Evolutionary conservation across 2,888 invertebrate species (phyloP).

Genomic region (Sinopyrophorus schimmeli): DNA sequence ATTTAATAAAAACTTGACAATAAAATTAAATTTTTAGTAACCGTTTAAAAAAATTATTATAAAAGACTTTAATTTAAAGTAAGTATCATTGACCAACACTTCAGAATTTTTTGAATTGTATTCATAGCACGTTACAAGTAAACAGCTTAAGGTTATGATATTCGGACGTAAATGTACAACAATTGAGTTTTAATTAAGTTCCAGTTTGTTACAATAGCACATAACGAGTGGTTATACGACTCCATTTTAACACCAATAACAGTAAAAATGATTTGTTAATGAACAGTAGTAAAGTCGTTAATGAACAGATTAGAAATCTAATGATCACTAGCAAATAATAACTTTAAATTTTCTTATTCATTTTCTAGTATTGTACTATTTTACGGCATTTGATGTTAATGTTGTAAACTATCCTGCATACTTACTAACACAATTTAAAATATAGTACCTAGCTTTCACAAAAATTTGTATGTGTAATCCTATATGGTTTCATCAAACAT

Average conservation of each 20-base stretch:
- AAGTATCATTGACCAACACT: neutral
- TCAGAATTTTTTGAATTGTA: neutral
- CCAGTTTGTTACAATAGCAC: conserved; percentile 23
- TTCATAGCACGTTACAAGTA: conserved; percentile 9
- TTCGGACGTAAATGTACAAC: conserved; percentile 21
- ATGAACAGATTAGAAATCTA: too few species aligned
- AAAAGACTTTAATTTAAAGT: neutral
- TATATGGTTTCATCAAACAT: too few species aligned
- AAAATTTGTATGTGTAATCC: too few species aligned
- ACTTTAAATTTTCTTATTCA: too few species aligned
- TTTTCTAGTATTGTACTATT: too few species aligned
- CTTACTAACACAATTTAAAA: too few species aligned
- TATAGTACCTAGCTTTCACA: too few species aligned
- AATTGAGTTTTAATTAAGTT: conserved; percentile 22
- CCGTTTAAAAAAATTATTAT: neutral
- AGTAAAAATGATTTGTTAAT: conserved; percentile 14
- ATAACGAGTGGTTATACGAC: conserved; percentile 18
- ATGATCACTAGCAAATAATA: too few species aligned
- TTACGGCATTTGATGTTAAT: too few species aligned
- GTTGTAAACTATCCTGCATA: too few species aligned
- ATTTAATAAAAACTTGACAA: too few species aligned
- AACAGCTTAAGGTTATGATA: conserved; percentile 19
- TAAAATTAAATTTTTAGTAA: neutral
- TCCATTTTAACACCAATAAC: conserved; percentile 8
- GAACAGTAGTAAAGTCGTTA: too few species aligned